phyloP scores from a whole-genome alignment of 2,797 vertebrate species.

The Chelon labrosus region DNA sequence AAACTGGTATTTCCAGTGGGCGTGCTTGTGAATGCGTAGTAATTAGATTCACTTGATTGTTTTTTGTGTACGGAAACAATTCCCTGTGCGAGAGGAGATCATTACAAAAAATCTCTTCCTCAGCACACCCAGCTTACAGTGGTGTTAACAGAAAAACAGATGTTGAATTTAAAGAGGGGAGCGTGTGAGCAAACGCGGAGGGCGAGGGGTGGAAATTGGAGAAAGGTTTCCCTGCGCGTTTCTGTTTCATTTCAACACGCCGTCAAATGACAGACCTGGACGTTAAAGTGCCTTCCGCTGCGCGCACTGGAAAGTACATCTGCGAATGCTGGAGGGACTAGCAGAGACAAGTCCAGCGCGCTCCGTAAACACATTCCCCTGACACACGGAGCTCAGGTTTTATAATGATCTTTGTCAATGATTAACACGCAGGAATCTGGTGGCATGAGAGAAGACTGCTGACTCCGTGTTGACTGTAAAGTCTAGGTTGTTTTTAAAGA shows the following conservation, averaged over 20 bases:
- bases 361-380: slow-evolving; percentile 66
- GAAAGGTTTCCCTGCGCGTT: slow-evolving; percentile 32
- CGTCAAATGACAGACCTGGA: slow-evolving; percentile 63
- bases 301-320: slow-evolving; percentile 38
- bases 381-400: slow-evolving; percentile 44
- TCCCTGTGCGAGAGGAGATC: slow-evolving; percentile 52
- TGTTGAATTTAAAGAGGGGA: slow-evolving; percentile 62
- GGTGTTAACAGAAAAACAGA: slow-evolving; percentile 73
- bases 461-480: slow-evolving; percentile 33
- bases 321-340: slow-evolving; percentile 54
- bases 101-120: slow-evolving; percentile 64
- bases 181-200: slow-evolving; percentile 47
- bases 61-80: slow-evolving; percentile 62
- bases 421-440: slow-evolving; percentile 60
- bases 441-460: slow-evolving; percentile 34
- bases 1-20: slow-evolving; percentile 57
- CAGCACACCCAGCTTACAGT: slow-evolving; percentile 47
- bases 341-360: slow-evolving; percentile 66
- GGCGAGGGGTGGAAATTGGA: background rate
- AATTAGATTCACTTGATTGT: slow-evolving; percentile 70
- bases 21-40: slow-evolving; percentile 61
- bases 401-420: slow-evolving; percentile 66
- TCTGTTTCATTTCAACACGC: slow-evolving; percentile 47
- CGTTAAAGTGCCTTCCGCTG: slow-evolving; percentile 50
- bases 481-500: slow-evolving; percentile 17